phyloP scores from a whole-genome alignment of 2,113 vertebrate genomes.

The Rhabdornis inornatus region DNA sequence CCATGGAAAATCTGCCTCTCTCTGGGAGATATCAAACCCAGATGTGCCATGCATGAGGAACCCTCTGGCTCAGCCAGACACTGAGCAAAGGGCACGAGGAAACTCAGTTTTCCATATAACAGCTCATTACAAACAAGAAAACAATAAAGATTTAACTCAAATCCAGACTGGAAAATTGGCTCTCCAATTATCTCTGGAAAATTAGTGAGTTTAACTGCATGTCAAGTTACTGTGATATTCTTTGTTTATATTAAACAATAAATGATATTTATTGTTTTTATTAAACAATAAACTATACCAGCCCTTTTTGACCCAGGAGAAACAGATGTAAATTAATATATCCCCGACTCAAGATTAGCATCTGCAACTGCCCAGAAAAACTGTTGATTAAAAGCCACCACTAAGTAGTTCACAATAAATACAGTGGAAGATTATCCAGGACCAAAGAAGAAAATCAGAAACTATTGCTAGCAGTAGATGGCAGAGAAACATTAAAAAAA shows the following conservation, averaged over 20 bases:
- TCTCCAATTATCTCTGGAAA: neutral
- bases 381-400: neutral
- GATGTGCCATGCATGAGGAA: neutral
- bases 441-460: neutral
- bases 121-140: neutral
- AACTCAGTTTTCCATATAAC: neutral
- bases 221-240: neutral
- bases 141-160: neutral
- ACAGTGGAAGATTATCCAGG: neutral
- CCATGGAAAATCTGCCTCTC: neutral
- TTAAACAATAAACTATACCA: neutral
- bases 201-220: neutral
- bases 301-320: neutral
- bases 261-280: neutral
- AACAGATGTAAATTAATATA: neutral
- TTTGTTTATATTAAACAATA: neutral
- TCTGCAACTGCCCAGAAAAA: neutral
- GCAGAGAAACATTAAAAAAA: neutral
- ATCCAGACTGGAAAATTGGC: neutral
- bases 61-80: neutral
- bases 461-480: constrained; percentile 3
- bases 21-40: neutral
- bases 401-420: neutral
- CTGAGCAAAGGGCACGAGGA: neutral
- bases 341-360: neutral